A percentile compares a stretch with the other conserved stretches of the same genome.
Evolutionary conservation across 2,888 invertebrate species (phyloP).

Genomic region (Hirtodrosophila confusa): DNA sequence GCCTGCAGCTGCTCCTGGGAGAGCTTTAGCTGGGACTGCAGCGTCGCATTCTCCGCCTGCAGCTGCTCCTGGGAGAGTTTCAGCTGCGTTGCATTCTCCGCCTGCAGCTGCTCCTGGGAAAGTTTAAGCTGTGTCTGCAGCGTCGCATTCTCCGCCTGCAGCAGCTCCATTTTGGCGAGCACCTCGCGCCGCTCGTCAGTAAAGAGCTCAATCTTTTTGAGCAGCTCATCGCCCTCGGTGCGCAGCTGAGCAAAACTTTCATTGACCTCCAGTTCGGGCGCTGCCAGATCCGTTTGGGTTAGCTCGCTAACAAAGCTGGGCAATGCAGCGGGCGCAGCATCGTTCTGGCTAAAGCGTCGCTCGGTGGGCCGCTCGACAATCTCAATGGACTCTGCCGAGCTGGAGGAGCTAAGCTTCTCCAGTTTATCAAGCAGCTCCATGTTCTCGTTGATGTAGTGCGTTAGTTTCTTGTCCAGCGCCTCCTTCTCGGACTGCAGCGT

Average conservation of each 20-base stretch:
- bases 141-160: conserved; percentile 87
- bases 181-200: conserved; percentile 89
- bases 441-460: conserved; percentile 89
- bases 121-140: conserved; percentile 85
- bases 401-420: conserved; percentile 90
- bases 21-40: conserved; percentile 82
- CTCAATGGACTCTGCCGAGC: conserved; percentile 91
- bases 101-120: conserved; percentile 22
- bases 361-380: conserved; percentile 87
- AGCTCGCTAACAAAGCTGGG: conserved; percentile 73
- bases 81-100: conserved; percentile 39
- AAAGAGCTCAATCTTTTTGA: conserved; percentile 88
- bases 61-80: not conserved
- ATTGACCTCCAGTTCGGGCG: conserved; percentile 83
- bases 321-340: conserved; percentile 16
- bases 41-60: conserved; percentile 17
- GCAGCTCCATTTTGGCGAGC: conserved; percentile 88
- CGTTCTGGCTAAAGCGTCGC: conserved; percentile 63
- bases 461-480: conserved; percentile 87
- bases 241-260: conserved; percentile 87
- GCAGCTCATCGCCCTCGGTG: conserved; percentile 88
- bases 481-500: conserved; percentile 86
- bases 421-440: conserved; percentile 90
- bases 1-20: conserved; percentile 75
- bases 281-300: conserved; percentile 80